These are phyloP conservation scores for Lycocorax pyrrhopterus DNA, from an alignment of 2,113 vertebrate species.

Conservation along the genomic window DNA sequence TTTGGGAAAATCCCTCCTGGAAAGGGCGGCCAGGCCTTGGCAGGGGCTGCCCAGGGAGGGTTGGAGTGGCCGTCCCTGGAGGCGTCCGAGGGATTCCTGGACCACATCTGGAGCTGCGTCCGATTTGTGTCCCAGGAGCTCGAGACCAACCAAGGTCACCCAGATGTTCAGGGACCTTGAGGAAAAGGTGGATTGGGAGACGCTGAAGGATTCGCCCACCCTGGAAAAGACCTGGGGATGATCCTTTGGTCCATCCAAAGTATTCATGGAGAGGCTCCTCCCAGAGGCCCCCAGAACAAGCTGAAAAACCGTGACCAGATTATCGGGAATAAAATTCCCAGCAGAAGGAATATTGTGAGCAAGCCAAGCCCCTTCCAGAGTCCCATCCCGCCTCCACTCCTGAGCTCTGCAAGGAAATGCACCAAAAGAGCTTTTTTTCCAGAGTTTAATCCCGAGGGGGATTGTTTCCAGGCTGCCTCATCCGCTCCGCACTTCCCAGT, in stretches of 20 bases:
- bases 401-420: background rate
- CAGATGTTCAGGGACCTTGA: background rate
- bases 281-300: background rate
- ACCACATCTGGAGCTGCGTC: background rate
- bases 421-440: background rate
- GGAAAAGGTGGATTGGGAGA: background rate
- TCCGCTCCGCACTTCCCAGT: background rate
- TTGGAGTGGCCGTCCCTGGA: background rate
- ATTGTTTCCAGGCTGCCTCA: conserved; percentile 30
- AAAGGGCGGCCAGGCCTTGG: background rate
- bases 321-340: background rate
- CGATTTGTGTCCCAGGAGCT: fast-evolving
- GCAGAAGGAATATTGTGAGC: fast-evolving
- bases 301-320: background rate
- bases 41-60: too few relatives aligned
- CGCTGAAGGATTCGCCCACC: background rate
- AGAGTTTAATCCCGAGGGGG: background rate
- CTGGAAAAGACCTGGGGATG: background rate
- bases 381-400: background rate
- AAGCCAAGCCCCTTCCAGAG: fast-evolving
- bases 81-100: background rate
- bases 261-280: background rate
- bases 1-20: background rate
- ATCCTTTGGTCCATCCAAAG: background rate
- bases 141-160: background rate